phyloP scores from a whole-genome alignment of 1,140 invertebrate species.

The Anastrepha ludens region DNA sequence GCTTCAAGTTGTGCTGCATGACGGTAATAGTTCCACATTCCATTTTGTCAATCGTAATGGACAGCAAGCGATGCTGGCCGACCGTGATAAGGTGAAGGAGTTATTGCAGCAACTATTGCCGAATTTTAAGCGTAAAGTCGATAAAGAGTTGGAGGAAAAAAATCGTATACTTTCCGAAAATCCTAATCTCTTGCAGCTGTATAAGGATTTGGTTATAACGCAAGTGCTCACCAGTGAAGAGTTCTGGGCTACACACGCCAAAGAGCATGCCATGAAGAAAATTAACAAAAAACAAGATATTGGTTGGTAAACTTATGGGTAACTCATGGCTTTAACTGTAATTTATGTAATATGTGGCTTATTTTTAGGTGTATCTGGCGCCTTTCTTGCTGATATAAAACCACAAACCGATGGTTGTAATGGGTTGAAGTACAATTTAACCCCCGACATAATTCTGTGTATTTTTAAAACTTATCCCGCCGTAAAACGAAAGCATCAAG shows the following conservation, averaged over 20 bases:
- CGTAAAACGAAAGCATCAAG: constrained; percentile 96
- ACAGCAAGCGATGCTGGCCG: constrained; percentile 87
- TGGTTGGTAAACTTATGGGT: constrained; percentile 78
- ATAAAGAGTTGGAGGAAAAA: constrained; percentile 94
- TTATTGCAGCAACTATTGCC: constrained; percentile 92
- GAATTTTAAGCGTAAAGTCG: constrained; percentile 96
- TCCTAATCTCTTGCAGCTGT: constrained; percentile 88
- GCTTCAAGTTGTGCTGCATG: constrained; percentile 96
- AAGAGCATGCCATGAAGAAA: constrained; percentile 84
- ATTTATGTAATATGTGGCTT: not conserved
- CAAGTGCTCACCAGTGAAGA: constrained; percentile 95
- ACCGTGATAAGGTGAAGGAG: constrained; percentile 96
- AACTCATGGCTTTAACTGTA: not conserved
- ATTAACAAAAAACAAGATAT: constrained; percentile 86
- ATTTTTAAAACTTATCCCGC: constrained; percentile 99
- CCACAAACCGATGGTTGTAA: constrained; percentile 98
- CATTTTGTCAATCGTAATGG: constrained; percentile 96
- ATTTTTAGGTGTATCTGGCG: constrained; percentile 85
- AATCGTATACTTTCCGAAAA: constrained; percentile 89
- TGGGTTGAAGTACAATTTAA: constrained; percentile 97
- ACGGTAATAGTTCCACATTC: constrained; percentile 96
- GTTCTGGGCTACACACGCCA: constrained; percentile 94
- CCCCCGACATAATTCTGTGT: constrained; percentile 96
- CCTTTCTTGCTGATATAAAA: constrained; percentile 94
- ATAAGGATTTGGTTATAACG: constrained; percentile 95